A percentile compares a stretch with the other conserved stretches of the same genome.
Evolutionary conservation across 2,797 vertebrate genomes (phyloP).

Genomic region (Gobionotothen gibberifrons): DNA sequence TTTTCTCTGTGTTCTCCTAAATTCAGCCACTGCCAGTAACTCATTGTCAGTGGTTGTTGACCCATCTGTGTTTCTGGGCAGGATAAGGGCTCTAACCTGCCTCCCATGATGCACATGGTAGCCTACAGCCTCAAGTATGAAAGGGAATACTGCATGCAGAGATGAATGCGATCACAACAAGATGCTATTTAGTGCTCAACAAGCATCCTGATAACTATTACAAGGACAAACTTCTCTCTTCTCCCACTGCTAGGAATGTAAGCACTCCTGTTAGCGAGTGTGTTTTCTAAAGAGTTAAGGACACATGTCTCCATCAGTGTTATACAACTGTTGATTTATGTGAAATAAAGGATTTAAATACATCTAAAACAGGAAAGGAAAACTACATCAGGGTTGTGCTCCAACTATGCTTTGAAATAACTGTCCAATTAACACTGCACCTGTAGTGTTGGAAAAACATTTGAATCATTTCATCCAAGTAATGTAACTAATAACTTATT

Average conservation of each 20-base stretch:
- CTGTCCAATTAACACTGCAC: too few species aligned
- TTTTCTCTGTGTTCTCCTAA: slow-evolving; percentile 8
- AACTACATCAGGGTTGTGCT: too few species aligned
- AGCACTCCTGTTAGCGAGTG: neutral
- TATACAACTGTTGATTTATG: neutral
- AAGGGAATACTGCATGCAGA: neutral
- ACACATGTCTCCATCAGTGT: neutral
- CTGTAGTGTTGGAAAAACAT: too few species aligned
- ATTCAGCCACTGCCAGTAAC: neutral
- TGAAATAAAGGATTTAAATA: neutral
- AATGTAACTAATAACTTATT: too few species aligned
- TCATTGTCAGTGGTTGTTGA: neutral
- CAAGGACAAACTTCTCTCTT: neutral
- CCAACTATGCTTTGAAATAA: too few species aligned
- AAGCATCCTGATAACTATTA: slow-evolving; percentile 1
- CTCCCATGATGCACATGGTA: neutral
- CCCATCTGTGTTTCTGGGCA: neutral
- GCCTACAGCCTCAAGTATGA: neutral
- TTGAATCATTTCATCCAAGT: too few species aligned
- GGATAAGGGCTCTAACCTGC: neutral
- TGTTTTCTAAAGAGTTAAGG: neutral
- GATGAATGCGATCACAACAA: neutral
- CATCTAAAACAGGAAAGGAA: too few species aligned
- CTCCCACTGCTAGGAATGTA: neutral
- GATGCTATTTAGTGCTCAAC: neutral